phyloP scores from a whole-genome alignment of 2,797 vertebrate species.

The Alectoris magna region DNA sequence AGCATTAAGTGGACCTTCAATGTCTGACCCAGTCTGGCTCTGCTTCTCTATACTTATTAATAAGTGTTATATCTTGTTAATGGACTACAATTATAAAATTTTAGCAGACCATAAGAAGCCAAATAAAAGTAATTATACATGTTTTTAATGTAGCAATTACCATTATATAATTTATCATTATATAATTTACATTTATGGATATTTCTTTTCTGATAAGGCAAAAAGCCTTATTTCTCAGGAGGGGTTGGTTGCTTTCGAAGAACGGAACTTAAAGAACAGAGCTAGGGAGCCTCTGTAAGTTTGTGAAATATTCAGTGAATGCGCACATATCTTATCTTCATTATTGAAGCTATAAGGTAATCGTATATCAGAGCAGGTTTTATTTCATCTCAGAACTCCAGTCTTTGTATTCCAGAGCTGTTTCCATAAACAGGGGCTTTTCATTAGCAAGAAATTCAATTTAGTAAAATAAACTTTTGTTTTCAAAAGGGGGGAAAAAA shows the following conservation, averaged over 20 bases:
- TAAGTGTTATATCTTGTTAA: slow-evolving; percentile 11
- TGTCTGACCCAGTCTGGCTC: slow-evolving; percentile 24
- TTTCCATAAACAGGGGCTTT: not conserved
- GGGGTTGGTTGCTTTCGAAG: not conserved
- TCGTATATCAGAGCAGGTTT: too few relatives aligned
- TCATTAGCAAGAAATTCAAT: not conserved
- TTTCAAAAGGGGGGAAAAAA: not conserved
- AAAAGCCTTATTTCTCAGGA: not conserved
- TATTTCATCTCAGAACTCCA: slow-evolving; percentile 6
- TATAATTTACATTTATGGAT: not conserved
- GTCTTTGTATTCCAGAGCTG: not conserved
- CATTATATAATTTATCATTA: too few relatives aligned
- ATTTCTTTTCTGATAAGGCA: not conserved
- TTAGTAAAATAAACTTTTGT: not conserved
- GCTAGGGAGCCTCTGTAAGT: not conserved
- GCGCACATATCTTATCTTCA: rapidly evolving
- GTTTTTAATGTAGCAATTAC: too few relatives aligned
- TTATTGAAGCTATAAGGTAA: too few relatives aligned
- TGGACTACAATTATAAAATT: slow-evolving; percentile 31
- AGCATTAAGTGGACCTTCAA: not conserved
- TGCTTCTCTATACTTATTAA: slow-evolving; percentile 28
- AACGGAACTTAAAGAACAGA: not conserved
- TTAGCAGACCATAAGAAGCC: not conserved
- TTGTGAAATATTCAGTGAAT: not conserved
- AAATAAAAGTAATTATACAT: not conserved